Evolutionary conservation across 2,113 vertebrate genomes (phyloP), one percentile per base, ranked within the genome.

Genomic region (Thamnaconus septentrionalis): DNA sequence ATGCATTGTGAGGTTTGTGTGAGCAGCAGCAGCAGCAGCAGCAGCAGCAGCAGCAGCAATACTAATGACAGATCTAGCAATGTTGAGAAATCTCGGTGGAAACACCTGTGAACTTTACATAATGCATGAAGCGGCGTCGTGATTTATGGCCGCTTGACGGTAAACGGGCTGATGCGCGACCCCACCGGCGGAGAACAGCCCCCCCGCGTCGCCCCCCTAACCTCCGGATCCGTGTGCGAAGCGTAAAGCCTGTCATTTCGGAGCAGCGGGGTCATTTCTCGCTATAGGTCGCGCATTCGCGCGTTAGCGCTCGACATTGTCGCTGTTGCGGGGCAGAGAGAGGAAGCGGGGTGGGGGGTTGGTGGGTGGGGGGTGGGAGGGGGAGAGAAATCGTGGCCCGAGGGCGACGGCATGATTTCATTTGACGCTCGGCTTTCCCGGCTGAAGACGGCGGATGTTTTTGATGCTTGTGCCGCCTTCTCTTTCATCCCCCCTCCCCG

Each of bases 241-340:
- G 18, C 18, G 59, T 64, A 10, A 59, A 75, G 68, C 61, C 64
- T 48, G 52, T 55, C 67, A 59, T 73, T 74, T 78, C 84, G 71
- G 73, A 79, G 63, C 80, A 44, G 54, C 51, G 69, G 39, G 18
- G 18, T 31, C 18, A 31, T 31, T 31, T 31, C 18, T 31, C 59
- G 31, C 50, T 65, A 64, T 61, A 75, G 75, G 83, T 84, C 83
- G 18, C 18, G 71, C 55, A 71, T 59, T 71, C 73, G 67, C 82
- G 88, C 81, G 73, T 83, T 85, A 71, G 78, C 44, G 70, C 63
- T 73, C 61, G 62, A 43, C 69, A 52, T 64, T 60, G 59, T 61
- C 60, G 57, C 68, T 76, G 80, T 82, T 83, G 60, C 69, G 57
- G 69, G 73, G 66, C 71, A 66, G 63, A 72, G 54, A 8, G 54